Percentiles rank a stretch among this genome's conserved stretches.
Evolutionary conservation across 1,140 invertebrate genomes (phyloP).

Genomic region (Eumaeus atala): DNA sequence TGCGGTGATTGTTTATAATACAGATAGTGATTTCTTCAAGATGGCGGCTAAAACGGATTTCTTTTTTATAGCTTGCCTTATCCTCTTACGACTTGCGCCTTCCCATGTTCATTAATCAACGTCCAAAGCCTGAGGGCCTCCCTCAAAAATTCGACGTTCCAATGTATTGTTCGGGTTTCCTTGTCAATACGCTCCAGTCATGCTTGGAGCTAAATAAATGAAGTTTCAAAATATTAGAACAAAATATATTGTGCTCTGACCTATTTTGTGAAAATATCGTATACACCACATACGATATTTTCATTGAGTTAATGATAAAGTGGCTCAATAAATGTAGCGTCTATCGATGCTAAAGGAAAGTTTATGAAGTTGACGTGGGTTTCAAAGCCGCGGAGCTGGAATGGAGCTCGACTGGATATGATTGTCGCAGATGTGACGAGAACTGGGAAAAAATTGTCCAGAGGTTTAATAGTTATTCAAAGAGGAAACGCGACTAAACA

Average conservation of each 20-base stretch:
- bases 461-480: too few species aligned
- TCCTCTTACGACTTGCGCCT: constrained; percentile 24
- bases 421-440: too few species aligned
- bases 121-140: constrained; percentile 27
- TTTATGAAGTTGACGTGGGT: too few species aligned
- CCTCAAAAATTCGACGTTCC: constrained; percentile 29
- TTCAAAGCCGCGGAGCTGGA: too few species aligned
- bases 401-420: too few species aligned
- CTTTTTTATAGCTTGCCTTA: constrained; percentile 23
- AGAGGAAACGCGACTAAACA: too few species aligned
- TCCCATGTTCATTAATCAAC: constrained; percentile 25
- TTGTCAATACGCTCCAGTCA: constrained; percentile 26
- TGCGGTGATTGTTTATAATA: too few species aligned
- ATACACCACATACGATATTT: neutral
- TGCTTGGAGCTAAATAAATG: constrained; percentile 20
- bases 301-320: too few species aligned
- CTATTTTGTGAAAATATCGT: neutral
- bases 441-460: too few species aligned
- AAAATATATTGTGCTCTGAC: constrained; percentile 11
- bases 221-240: constrained; percentile 14
- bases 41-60: constrained; percentile 7
- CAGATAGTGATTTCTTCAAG: too few species aligned
- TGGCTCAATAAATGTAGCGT: too few species aligned
- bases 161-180: constrained; percentile 22
- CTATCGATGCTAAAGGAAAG: too few species aligned